These are phyloP conservation scores for Amorpha juglandis DNA, from an alignment of 2,888 invertebrate genomes.

Conservation along the genomic window DNA sequence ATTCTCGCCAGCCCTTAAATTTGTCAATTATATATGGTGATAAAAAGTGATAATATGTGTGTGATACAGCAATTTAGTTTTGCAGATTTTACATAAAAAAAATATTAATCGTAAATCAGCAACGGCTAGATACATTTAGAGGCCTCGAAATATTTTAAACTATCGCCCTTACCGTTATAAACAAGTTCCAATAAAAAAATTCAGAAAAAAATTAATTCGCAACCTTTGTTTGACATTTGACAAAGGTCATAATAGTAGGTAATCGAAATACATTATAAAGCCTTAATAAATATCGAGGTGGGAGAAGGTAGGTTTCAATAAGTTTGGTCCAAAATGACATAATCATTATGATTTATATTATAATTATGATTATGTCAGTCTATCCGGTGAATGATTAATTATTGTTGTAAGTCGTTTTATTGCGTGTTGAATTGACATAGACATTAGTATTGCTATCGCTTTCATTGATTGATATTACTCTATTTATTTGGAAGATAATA, in stretches of 20 bases:
- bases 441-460: constrained; percentile 13
- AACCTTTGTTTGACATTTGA: no score
- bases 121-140: no score
- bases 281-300: constrained; percentile 3
- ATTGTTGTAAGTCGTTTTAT: constrained; percentile 18
- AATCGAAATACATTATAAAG: not conserved
- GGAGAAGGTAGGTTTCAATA: constrained; percentile 6
- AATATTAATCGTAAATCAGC: no score
- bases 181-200: no score
- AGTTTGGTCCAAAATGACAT: constrained; percentile 20
- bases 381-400: constrained; percentile 22
- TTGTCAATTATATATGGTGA: no score
- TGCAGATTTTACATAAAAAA: no score
- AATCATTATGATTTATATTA: constrained; percentile 22
- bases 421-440: constrained; percentile 4
- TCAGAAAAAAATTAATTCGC: no score
- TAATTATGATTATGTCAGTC: no score
- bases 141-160: not conserved
- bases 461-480: not conserved
- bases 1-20: no score
- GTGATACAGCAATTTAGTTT: no score
- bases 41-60: no score
- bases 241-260: not conserved
- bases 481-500: not conserved
- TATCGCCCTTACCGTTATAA: no score